Percentiles rank a stretch among this genome's conserved stretches.
Conservation (phyloP, 2,113 vertebrate species). For the Micronisus gabar region DNA sequence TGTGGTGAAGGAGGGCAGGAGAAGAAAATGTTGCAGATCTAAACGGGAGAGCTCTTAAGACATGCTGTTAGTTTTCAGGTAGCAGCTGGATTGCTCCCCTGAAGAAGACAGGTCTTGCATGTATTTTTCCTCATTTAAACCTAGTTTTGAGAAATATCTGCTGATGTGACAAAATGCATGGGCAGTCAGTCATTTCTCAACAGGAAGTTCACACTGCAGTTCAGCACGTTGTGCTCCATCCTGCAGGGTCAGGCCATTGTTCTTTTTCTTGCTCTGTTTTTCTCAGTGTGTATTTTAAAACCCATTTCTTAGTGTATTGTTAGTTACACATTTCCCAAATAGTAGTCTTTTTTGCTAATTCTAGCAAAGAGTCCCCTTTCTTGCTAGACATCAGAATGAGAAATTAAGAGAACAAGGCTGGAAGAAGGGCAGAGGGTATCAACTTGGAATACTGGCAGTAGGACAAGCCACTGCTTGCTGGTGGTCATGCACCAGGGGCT, state of each 20-base stretch:
- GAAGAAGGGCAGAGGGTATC: too few relatives aligned
- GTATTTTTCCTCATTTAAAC: neutral
- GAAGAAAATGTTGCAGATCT: neutral
- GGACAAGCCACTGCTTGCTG: neutral
- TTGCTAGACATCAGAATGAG: neutral
- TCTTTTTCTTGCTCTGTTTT: neutral
- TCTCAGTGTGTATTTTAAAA: neutral
- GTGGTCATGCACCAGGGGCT: neutral
- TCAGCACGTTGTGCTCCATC: fast-evolving
- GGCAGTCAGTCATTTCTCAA: neutral
- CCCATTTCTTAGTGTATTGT: neutral
- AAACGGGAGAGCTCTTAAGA: neutral
- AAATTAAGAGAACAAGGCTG: neutral
- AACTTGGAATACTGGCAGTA: neutral
- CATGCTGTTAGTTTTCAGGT: neutral
- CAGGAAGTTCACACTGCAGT: neutral
- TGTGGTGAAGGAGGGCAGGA: neutral
- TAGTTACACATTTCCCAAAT: neutral
- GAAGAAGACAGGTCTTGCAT: neutral
- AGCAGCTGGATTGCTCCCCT: neutral
- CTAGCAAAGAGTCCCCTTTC: neutral
- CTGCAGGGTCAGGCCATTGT: neutral
- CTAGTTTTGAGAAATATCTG: neutral
- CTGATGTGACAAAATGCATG: neutral
- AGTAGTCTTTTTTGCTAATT: neutral